phyloP scores from a whole-genome alignment of 2,888 invertebrate genomes.

The Camponotus fellah region DNA sequence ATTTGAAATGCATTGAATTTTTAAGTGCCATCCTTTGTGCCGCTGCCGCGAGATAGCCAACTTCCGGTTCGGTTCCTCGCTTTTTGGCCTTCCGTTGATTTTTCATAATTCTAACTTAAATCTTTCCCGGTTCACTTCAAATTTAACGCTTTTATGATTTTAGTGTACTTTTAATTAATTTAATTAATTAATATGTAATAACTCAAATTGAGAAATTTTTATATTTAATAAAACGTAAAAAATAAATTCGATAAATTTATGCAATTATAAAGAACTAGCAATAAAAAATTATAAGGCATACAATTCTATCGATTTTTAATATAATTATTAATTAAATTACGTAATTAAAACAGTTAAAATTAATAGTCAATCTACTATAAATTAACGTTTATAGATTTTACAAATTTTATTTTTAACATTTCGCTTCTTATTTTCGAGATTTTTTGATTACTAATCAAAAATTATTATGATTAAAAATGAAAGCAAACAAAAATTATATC shows the following conservation, averaged over 20 bases:
- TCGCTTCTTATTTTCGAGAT: not conserved
- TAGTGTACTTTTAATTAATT: not conserved
- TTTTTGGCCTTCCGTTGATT: constrained; percentile 47
- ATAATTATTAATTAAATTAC: not conserved
- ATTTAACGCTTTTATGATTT: not conserved
- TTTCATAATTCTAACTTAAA: constrained; percentile 62
- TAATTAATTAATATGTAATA: not conserved
- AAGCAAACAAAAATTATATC: not conserved
- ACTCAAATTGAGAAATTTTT: not conserved
- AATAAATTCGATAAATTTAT: not conserved
- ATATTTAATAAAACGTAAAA: not conserved
- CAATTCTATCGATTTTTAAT: not conserved
- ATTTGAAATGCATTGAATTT: constrained; percentile 86
- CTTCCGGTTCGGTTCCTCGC: constrained; percentile 69
- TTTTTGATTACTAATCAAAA: not conserved
- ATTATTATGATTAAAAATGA: not conserved
- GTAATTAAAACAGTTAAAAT: not conserved
- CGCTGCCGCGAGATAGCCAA: constrained; percentile 66
- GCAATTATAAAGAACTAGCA: not conserved
- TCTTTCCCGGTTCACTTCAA: not conserved
- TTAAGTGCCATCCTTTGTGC: constrained; percentile 82
- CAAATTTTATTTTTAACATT: not conserved
- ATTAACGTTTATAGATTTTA: not conserved
- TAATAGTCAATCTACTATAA: not conserved
- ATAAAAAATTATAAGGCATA: not conserved